Percentiles rank a stretch among this genome's conserved stretches.
Conservation (phyloP, 2,797 vertebrate genomes). For the Cephalopachus bancanus region DNA sequence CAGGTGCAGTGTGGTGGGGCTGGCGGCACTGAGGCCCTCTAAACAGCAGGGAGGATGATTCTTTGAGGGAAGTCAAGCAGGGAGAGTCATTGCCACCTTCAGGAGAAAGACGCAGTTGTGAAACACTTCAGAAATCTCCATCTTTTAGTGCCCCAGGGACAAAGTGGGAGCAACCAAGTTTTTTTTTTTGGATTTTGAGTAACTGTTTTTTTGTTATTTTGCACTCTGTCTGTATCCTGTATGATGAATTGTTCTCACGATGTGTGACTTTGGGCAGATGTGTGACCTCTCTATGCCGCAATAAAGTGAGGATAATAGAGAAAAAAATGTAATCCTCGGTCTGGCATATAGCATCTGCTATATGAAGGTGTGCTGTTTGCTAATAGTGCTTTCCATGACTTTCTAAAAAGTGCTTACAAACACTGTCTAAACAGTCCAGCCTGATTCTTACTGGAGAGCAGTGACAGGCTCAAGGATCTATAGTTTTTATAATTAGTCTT, state of each 20-base stretch:
- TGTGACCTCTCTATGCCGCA: neutral
- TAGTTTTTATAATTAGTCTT: neutral
- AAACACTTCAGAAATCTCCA: neutral
- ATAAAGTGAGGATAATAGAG: neutral
- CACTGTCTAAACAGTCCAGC: neutral
- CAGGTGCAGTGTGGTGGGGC: neutral
- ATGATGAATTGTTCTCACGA: neutral
- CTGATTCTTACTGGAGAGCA: neutral
- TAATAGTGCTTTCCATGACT: neutral
- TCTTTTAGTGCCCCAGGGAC: neutral
- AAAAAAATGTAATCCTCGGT: neutral
- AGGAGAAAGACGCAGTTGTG: neutral
- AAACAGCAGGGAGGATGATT: fast-evolving
- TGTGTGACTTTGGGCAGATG: neutral
- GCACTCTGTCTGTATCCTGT: neutral
- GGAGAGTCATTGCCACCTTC: neutral
- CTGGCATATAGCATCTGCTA: neutral
- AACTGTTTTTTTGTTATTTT: neutral
- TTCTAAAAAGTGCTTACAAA: slow-evolving; percentile 1
- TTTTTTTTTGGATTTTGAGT: neutral
- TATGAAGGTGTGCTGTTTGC: neutral
- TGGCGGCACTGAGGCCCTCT: neutral
- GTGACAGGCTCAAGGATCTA: neutral
- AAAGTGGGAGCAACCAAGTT: neutral
- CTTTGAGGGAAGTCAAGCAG: neutral